These are phyloP conservation scores for Ianthella basta DNA, from an alignment of 37 sponge, comb jelly and placozoan genomes.

Conservation along the genomic window DNA sequence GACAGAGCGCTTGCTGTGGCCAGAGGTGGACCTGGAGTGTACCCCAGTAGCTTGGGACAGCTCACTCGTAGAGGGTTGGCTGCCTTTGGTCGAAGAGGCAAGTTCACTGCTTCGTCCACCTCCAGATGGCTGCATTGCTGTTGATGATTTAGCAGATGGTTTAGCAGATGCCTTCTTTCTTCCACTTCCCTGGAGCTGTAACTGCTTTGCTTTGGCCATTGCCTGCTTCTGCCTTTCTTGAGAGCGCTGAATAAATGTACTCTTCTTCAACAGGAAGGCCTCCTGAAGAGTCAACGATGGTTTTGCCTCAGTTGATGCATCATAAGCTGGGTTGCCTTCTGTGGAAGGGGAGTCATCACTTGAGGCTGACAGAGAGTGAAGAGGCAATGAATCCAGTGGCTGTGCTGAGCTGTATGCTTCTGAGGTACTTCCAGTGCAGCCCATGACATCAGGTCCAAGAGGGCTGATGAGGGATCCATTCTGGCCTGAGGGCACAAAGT, in stretches of 20 bases:
- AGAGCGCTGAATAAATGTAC: constrained; percentile 49
- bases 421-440: neutral
- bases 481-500: too few relatives aligned
- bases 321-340: neutral
- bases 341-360: neutral
- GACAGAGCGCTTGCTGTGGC: constrained; percentile 23
- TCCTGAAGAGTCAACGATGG: constrained; percentile 53
- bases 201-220: neutral
- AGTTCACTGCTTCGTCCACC: neutral
- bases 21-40: neutral
- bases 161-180: neutral
- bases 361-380: neutral
- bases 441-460: neutral
- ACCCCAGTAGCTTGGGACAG: neutral
- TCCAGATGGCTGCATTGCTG: neutral
- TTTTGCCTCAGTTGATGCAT: neutral
- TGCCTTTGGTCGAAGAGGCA: neutral
- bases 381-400: neutral
- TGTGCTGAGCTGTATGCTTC: neutral
- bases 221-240: constrained; percentile 37
- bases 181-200: too few relatives aligned
- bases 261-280: constrained; percentile 53
- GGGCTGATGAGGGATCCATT: neutral
- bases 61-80: neutral
- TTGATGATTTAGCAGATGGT: neutral